These are phyloP conservation scores for Polypterus senegalus DNA, from an alignment of 2,113 vertebrate genomes.

Conservation along the genomic window DNA sequence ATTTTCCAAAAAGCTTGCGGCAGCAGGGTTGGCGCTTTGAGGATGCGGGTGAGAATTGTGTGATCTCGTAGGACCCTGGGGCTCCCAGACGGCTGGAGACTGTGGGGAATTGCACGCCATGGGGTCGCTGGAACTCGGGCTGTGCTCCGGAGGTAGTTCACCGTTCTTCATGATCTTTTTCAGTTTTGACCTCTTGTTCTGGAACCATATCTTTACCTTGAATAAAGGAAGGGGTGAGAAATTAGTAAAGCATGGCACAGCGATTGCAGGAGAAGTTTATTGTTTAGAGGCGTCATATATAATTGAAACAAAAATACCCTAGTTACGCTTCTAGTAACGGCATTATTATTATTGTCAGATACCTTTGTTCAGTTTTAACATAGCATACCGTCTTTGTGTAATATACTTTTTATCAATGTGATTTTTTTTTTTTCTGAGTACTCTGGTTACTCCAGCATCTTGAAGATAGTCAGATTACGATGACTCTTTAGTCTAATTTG, in stretches of 20 bases:
- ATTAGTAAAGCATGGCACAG: not conserved
- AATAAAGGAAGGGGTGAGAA: slow-evolving; percentile 5
- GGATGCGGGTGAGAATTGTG: slow-evolving; percentile 65
- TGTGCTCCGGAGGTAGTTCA: slow-evolving; percentile 92
- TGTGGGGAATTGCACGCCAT: slow-evolving; percentile 98
- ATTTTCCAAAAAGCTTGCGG: slow-evolving; percentile 84
- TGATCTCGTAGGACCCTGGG: slow-evolving; percentile 70
- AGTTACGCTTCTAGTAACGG: no score
- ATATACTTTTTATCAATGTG: no score
- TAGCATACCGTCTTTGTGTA: no score
- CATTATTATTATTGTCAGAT: no score
- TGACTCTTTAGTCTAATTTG: no score
- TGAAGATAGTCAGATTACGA: no score
- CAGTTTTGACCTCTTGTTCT: slow-evolving; percentile 96
- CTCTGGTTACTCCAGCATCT: no score
- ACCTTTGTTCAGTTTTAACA: no score
- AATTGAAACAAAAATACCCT: not conserved
- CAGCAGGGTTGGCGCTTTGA: slow-evolving; percentile 72
- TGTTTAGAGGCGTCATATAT: not conserved
- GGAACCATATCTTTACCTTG: slow-evolving; percentile 98
- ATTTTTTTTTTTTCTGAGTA: no score
- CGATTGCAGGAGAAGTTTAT: not conserved
- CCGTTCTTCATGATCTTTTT: slow-evolving; percentile 99
- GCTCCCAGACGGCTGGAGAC: slow-evolving; percentile 97
- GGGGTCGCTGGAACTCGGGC: slow-evolving; percentile 95